Evolutionary conservation across 2,888 invertebrate species (phyloP), one percentile per base, ranked within the genome.

Genomic region (Nomada ruficornis): DNA sequence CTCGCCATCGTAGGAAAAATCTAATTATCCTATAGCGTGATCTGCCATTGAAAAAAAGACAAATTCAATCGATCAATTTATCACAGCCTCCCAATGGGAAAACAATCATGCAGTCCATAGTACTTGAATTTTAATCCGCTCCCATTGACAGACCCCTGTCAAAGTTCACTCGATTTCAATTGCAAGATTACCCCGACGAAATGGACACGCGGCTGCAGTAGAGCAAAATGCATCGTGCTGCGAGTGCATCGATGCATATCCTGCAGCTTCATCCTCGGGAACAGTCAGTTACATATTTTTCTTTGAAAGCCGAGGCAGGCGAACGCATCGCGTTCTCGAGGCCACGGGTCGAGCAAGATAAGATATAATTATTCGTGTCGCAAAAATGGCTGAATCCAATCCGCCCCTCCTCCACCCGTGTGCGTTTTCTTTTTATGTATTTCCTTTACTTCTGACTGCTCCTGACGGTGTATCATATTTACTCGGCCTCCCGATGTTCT

Each of bases 321-420:
- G 80, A 82, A 77, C 80, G 79, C 79, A 65, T 81, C 79, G 81
- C 76, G 70, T 64, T 78, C 73, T 63, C 86, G 86, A 80, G 85
- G 89, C 80, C 82, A 88, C 82, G 84, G 82, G 86, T 86, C 85
- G 84, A 80, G 72, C 23, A 47, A 85, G 86, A 88, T 88, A 84
- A 88, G 84, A 89, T 88, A 83, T 83, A 87, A 87, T 86, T 82
- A 88, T 89, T 86, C 72, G 77, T 85, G 82, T 77, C 78, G 84
- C 84, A 87, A 88, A 88, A 87, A 83, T 86, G 72, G 75, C 80
- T 78, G 83, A 78, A 81, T 69, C 74, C 78, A 75, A 69, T 76
- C 81, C 72, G 69, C 74, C 69, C 65, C 10, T n/a, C 60, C 63
- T 26, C 42, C 69, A 23, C 36, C 57, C 18, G n/a, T 10, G 52